Percentiles rank a stretch among this genome's conserved stretches.
Conservation (phyloP, 2,113 vertebrate species). For the Alligator mississippiensis region DNA sequence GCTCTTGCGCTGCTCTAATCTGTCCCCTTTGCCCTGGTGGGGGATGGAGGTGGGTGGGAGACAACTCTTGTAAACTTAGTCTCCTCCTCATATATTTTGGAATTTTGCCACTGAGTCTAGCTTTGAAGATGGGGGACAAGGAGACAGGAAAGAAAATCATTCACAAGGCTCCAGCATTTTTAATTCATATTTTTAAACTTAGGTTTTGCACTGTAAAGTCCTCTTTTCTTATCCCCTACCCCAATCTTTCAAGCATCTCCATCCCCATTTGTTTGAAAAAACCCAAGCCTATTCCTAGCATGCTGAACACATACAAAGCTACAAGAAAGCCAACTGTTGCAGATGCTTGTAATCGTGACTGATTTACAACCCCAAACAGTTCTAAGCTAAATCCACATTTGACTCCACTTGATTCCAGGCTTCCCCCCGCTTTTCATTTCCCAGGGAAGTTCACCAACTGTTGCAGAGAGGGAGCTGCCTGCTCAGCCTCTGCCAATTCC, state of each 20-base stretch:
- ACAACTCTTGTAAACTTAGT: background rate
- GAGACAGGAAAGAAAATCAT: no score
- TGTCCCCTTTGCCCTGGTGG: background rate
- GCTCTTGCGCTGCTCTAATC: background rate
- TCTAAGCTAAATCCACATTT: background rate
- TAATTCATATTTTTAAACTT: no score
- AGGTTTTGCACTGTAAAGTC: no score
- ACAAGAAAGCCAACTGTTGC: background rate
- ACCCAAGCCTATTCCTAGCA: no score
- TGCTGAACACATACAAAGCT: no score
- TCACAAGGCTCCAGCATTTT: background rate
- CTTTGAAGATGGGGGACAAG: background rate
- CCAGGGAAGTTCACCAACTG: background rate
- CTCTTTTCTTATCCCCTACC: background rate
- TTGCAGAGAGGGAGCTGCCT: background rate
- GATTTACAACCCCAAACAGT: background rate
- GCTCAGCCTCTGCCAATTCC: no score
- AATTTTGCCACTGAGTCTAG: background rate
- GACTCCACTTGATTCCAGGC: conserved; percentile 12
- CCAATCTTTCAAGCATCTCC: background rate
- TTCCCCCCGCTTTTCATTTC: background rate
- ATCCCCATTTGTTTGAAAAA: background rate
- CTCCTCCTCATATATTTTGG: background rate
- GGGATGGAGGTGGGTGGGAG: background rate
- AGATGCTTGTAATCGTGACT: background rate